These are phyloP conservation scores for Molanna angustata DNA, from an alignment of 2,888 invertebrate genomes.

Conservation along the genomic window DNA sequence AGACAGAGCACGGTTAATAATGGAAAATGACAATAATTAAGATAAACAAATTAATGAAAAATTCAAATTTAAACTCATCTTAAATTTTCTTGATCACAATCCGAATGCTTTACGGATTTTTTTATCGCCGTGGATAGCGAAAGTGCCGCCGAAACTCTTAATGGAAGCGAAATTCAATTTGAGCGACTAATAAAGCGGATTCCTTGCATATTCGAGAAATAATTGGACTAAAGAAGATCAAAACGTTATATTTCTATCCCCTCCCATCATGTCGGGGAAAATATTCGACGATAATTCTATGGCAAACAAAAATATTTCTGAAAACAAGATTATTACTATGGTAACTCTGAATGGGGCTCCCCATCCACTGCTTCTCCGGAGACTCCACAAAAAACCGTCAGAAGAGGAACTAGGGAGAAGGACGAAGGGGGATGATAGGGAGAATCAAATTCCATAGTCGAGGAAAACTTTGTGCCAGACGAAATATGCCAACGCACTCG, in stretches of 20 bases:
- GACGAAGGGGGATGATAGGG: slow-evolving; percentile 4
- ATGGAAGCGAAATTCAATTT: slow-evolving; percentile 25
- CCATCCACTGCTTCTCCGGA: background rate
- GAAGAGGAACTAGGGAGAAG: slow-evolving; percentile 4
- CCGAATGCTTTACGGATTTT: too few relatives aligned
- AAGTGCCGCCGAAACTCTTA: too few relatives aligned
- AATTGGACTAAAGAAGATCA: slow-evolving; percentile 31
- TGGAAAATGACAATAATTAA: too few relatives aligned
- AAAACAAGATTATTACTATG: slow-evolving; percentile 32
- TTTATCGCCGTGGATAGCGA: too few relatives aligned
- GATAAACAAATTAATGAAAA: too few relatives aligned
- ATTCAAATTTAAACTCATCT: too few relatives aligned
- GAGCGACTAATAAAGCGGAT: slow-evolving; percentile 24
- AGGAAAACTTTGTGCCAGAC: slow-evolving; percentile 25
- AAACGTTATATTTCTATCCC: slow-evolving; percentile 23
- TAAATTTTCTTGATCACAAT: too few relatives aligned
- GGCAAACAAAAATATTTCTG: slow-evolving; percentile 32
- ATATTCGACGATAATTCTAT: slow-evolving; percentile 29
- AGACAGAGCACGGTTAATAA: too few relatives aligned
- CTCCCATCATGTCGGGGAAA: slow-evolving; percentile 16
- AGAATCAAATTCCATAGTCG: slow-evolving; percentile 28
- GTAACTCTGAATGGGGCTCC: slow-evolving; percentile 25
- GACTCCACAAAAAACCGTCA: slow-evolving; percentile 1
- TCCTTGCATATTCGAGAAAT: slow-evolving; percentile 16
- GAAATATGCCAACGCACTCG: slow-evolving; percentile 25